A percentile compares a stretch with the other conserved stretches of the same genome.
Evolutionary conservation across 2,888 invertebrate species (phyloP).

Genomic region (Drosophila lutescens): DNA sequence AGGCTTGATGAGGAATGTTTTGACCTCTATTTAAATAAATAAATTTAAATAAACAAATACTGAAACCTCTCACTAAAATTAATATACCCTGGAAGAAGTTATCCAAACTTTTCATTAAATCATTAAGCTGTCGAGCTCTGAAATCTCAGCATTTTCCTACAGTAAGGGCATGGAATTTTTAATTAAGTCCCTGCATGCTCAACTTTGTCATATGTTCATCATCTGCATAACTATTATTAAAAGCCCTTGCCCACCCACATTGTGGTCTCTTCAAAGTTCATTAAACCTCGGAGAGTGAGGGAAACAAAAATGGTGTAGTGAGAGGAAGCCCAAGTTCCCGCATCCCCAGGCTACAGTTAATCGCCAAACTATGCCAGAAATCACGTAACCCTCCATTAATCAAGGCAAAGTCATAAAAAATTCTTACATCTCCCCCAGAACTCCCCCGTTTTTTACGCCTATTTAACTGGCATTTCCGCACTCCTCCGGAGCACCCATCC

Average conservation of each 20-base stretch:
- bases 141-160: slow-evolving; percentile 25
- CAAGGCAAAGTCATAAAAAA: slow-evolving; percentile 63
- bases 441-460: slow-evolving; percentile 40
- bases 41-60: too few species aligned
- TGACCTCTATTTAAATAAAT: neutral
- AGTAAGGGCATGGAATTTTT: slow-evolving; percentile 26
- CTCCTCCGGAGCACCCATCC: slow-evolving; percentile 25
- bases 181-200: slow-evolving; percentile 26
- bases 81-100: too few species aligned
- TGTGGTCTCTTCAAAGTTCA: slow-evolving; percentile 26
- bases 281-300: slow-evolving; percentile 28
- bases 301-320: neutral
- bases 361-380: slow-evolving; percentile 73
- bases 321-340: slow-evolving; percentile 44
- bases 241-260: slow-evolving; percentile 60
- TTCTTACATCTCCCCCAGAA: slow-evolving; percentile 16
- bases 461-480: slow-evolving; percentile 76
- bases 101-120: slow-evolving; percentile 27
- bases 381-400: slow-evolving; percentile 75
- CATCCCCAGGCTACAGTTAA: slow-evolving; percentile 59
- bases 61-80: too few species aligned
- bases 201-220: slow-evolving; percentile 24
- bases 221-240: slow-evolving; percentile 60
- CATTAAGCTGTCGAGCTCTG: slow-evolving; percentile 13
- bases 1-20: neutral